These are phyloP conservation scores for Hylaeus anthracinus DNA, from an alignment of 1,140 invertebrate species.

Conservation along the genomic window DNA sequence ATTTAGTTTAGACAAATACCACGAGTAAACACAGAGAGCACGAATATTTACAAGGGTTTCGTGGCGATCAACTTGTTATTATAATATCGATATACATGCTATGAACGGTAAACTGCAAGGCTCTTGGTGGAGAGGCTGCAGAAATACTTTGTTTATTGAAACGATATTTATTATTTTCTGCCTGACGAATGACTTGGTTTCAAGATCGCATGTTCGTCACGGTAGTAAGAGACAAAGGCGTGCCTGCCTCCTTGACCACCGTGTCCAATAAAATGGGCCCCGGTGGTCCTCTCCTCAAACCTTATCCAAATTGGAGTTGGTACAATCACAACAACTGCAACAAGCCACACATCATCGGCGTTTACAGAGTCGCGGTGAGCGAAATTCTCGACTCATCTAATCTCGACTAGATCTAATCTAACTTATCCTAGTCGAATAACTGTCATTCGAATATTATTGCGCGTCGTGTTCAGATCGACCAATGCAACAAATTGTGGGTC, in stretches of 20 bases:
- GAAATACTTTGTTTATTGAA: too few relatives aligned
- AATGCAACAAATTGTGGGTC: conserved; percentile 81
- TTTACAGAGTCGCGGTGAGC: conserved; percentile 64
- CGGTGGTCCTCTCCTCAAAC: conserved; percentile 57
- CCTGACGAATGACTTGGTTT: background rate
- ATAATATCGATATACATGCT: too few relatives aligned
- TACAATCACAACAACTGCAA: conserved; percentile 14
- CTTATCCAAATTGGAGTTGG: conserved; percentile 68
- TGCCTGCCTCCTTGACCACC: conserved; percentile 64
- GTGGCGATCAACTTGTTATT: too few relatives aligned
- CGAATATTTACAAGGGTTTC: too few relatives aligned
- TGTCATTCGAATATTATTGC: background rate
- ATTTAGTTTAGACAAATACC: too few relatives aligned
- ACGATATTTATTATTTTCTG: background rate
- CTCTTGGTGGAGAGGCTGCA: too few relatives aligned
- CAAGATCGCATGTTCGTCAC: conserved; percentile 64
- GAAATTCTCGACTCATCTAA: background rate
- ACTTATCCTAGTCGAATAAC: too few relatives aligned
- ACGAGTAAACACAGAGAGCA: too few relatives aligned
- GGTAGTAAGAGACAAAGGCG: conserved; percentile 74
- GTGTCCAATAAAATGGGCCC: conserved; percentile 37
- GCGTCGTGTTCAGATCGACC: conserved; percentile 77
- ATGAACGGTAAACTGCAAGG: too few relatives aligned
- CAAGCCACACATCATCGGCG: conserved; percentile 47
- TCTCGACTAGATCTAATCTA: background rate